These are phyloP conservation scores for Syritta pipiens DNA, from an alignment of 2,888 invertebrate genomes.

Conservation along the genomic window DNA sequence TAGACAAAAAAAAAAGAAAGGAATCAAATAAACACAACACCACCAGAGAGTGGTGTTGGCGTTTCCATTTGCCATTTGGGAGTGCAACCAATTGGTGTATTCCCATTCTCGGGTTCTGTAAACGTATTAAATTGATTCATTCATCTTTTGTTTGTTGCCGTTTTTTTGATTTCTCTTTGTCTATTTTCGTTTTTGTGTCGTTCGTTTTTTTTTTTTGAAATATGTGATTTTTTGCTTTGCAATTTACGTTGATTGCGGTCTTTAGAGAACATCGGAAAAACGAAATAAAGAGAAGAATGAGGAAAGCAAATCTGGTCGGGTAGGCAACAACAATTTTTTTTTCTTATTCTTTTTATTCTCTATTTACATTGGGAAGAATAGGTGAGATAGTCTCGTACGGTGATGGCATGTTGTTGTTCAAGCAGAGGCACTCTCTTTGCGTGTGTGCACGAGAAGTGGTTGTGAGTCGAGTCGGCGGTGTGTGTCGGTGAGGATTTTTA, in stretches of 20 bases:
- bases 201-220: neutral
- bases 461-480: neutral
- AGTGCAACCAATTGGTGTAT: slow-evolving; percentile 1
- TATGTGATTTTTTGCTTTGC: slow-evolving; percentile 15
- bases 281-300: neutral
- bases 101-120: neutral
- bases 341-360: neutral
- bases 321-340: neutral
- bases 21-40: too few species aligned
- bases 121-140: slow-evolving; percentile 9
- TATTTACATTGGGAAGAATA: neutral
- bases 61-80: neutral
- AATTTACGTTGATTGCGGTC: slow-evolving; percentile 1
- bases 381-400: neutral
- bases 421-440: neutral
- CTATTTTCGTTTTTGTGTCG: slow-evolving; percentile 19
- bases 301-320: slow-evolving; percentile 6
- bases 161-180: neutral
- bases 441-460: neutral
- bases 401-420: neutral
- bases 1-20: slow-evolving; percentile 11
- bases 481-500: neutral
- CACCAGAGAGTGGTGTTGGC: too few species aligned
- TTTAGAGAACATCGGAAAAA: neutral
- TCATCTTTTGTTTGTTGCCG: neutral